Conservation (phyloP, 2,888 invertebrate species). For the Cinara cedri region DNA sequence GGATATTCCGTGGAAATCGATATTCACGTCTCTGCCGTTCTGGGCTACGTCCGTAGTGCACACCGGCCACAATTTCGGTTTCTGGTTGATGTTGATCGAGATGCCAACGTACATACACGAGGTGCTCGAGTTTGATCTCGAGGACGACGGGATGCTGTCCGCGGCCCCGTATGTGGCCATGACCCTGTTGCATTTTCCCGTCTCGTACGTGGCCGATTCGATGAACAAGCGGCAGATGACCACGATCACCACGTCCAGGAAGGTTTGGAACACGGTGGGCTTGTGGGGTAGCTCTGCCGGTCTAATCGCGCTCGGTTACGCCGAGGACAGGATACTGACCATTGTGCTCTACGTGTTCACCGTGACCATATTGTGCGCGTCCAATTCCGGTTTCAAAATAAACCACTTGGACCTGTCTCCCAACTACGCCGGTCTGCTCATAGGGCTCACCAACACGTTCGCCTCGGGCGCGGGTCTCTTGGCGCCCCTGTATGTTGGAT, state of each 20-base stretch:
- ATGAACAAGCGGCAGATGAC: constrained; percentile 67
- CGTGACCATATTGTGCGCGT: constrained; percentile 70
- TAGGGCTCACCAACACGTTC: constrained; percentile 82
- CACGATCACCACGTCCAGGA: constrained; percentile 68
- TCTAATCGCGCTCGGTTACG: constrained; percentile 56
- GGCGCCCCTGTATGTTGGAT: constrained; percentile 76
- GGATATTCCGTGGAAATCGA: constrained; percentile 71
- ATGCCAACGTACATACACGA: constrained; percentile 80
- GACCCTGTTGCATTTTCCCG: constrained; percentile 74
- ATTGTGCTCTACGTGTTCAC: constrained; percentile 58
- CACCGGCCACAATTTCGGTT: constrained; percentile 79
- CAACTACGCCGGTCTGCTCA: constrained; percentile 80
- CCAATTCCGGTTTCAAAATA: constrained; percentile 71
- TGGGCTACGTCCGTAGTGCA: constrained; percentile 76
- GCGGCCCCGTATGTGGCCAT: constrained; percentile 76
- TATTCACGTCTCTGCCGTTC: constrained; percentile 71
- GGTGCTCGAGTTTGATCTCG: constrained; percentile 74
- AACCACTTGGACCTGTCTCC: constrained; percentile 87
- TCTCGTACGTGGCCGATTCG: constrained; percentile 71
- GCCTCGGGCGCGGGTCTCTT: constrained; percentile 79
- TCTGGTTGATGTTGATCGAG: constrained; percentile 83
- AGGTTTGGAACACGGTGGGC: constrained; percentile 70
- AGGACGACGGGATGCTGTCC: constrained; percentile 72
- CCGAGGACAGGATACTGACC: constrained; percentile 52
- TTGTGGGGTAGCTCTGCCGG: constrained; percentile 58